Evolutionary conservation across 2,113 vertebrate species (phyloP).

Genomic region (Hipposideros armiger): DNA sequence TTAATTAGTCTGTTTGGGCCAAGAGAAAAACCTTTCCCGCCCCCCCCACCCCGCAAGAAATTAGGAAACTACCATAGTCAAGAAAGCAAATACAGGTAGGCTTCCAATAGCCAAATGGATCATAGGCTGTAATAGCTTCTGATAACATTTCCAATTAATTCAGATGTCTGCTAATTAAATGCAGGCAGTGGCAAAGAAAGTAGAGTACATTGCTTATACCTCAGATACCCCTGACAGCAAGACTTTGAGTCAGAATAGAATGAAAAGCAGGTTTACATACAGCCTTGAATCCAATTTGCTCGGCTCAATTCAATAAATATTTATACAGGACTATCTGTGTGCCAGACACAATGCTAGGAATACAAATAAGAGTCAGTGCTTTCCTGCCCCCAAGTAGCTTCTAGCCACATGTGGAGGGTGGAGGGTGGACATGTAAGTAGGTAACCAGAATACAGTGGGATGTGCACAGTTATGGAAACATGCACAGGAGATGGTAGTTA

Average conservation of each 20-base stretch:
- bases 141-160: slow-evolving; percentile 23
- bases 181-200: slow-evolving; percentile 19
- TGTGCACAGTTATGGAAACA: neutral
- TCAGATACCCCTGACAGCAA: neutral
- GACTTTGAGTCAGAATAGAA: neutral
- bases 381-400: neutral
- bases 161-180: slow-evolving; percentile 19
- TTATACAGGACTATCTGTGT: neutral
- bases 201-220: neutral
- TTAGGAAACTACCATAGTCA: neutral
- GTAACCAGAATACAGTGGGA: neutral
- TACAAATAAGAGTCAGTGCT: neutral
- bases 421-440: neutral
- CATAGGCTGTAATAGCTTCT: neutral
- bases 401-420: neutral
- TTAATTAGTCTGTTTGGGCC: neutral
- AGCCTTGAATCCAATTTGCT: neutral
- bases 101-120: neutral
- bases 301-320: neutral
- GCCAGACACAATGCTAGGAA: neutral
- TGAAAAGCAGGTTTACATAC: neutral
- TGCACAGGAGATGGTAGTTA: neutral
- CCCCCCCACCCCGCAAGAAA: neutral
- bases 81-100: neutral
- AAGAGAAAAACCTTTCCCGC: neutral